Evolutionary conservation across 2,113 vertebrate species (phyloP), one percentile per base, ranked within the genome.

Genomic region (Andinoacara biseriatus): DNA sequence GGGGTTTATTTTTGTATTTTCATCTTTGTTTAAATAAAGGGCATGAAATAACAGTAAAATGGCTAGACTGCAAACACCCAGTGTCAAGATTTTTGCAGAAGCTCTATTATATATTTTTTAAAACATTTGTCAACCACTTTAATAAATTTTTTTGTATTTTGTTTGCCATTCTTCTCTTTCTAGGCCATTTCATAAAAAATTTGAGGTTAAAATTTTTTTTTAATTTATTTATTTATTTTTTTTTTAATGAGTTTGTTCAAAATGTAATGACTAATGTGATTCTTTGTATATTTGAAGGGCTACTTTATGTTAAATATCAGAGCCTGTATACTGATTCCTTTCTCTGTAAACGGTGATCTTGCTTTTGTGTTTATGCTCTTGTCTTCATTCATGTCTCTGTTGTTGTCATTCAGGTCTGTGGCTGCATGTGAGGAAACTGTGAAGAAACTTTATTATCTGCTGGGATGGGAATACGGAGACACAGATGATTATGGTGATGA

Each of bases 391-490:
- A 2, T 86, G 58, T 88, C 3, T 67, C 65, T 76, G 20, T 63
- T 77, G 8, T 3, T 87, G 38, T 87, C 15, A 58, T 81, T 58
- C 80, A 96, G 95, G 57, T 94, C 93, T 26, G 90, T 95, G 33
- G 38, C 75, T 17, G 88, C 80, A 57, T 95, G 88, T 62, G 94
- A 95, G 80, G 78, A 79, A 1, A 40, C 81, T 17, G 91, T 93
- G n/a, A 94, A 88, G 81, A 88, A 92, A 5, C 92, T 89, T 1
- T 95, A 95, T 81, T 79, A 84, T 11, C 22, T 88, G 76, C 81
- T 95, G 62, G 94, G 88, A n/a, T 89, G 87, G 87, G 87, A 95
- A 5, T 96, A 95, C 81, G 74, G 14, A 33, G 93, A 93, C 52
- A 67, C 75, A 0, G 90, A 95, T 69, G 92, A 92, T 35, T 83